phyloP scores from a whole-genome alignment of 2,888 invertebrate species.

The Temnothorax rugatulus region DNA sequence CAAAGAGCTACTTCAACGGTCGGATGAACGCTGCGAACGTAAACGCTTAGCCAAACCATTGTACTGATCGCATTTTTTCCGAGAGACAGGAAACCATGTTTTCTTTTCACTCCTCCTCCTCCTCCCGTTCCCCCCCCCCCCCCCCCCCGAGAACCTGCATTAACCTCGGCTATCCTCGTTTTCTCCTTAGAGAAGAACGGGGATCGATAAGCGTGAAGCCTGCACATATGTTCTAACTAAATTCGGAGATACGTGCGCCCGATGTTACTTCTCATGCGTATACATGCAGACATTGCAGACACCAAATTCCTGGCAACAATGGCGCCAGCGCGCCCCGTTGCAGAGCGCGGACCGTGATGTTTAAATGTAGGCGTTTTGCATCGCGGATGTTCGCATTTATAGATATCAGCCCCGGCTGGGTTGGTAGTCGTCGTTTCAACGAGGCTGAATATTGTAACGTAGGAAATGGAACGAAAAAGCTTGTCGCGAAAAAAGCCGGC shows the following conservation, averaged over 20 bases:
- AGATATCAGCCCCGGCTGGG: constrained; percentile 44
- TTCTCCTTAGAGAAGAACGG: constrained; percentile 68
- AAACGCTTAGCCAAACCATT: constrained; percentile 67
- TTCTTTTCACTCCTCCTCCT: constrained; percentile 63
- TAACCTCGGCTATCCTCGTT: constrained; percentile 69
- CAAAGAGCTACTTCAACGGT: constrained; percentile 71
- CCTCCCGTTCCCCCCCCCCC: not conserved
- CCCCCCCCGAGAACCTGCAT: constrained; percentile 72
- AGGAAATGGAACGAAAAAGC: constrained; percentile 54
- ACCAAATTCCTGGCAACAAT: constrained; percentile 52
- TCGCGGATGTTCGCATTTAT: constrained; percentile 55
- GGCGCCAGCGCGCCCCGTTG: constrained; percentile 32
- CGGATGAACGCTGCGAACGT: constrained; percentile 64
- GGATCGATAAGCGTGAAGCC: constrained; percentile 78
- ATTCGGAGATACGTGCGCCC: constrained; percentile 62
- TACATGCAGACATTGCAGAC: constrained; percentile 48
- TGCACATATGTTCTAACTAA: constrained; percentile 70
- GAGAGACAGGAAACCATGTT: constrained; percentile 58
- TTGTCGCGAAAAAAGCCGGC: constrained; percentile 40
- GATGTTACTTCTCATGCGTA: constrained; percentile 60
- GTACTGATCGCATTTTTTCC: constrained; percentile 65
- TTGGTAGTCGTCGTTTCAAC: constrained; percentile 47
- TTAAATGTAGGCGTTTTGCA: constrained; percentile 54
- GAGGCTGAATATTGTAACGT: constrained; percentile 56
- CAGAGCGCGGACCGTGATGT: constrained; percentile 41